A percentile compares a stretch with the other conserved stretches of the same genome.
Conservation (phyloP, 1,140 invertebrate genomes). For the Lethocerus indicus region DNA sequence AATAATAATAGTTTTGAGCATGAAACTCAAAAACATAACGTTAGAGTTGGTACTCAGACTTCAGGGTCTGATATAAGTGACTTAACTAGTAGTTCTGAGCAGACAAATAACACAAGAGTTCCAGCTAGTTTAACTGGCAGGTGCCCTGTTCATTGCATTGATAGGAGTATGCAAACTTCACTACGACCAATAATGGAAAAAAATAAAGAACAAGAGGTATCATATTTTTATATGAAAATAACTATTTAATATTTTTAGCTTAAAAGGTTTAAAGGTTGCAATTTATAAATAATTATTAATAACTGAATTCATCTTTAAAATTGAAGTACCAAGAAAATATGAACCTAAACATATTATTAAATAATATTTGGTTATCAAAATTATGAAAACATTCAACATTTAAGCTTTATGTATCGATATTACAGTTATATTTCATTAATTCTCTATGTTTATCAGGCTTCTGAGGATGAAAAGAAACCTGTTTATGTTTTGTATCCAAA, state of each 20-base stretch:
- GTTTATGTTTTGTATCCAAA: conserved; percentile 84
- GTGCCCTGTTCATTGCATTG: conserved; percentile 38
- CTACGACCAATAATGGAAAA: conserved; percentile 5
- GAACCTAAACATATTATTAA: no score
- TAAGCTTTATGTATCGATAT: neutral
- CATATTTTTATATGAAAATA: neutral
- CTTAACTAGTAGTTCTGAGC: conserved; percentile 1
- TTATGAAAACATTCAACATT: neutral
- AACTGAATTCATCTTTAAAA: neutral
- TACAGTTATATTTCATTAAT: neutral
- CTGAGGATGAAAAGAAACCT: conserved; percentile 36
- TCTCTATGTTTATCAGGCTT: neutral
- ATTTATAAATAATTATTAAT: neutral
- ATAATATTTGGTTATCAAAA: neutral
- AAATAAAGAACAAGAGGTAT: conserved; percentile 6
- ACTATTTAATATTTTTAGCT: neutral
- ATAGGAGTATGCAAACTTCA: conserved; percentile 56
- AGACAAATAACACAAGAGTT: neutral
- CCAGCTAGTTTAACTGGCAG: conserved; percentile 14
- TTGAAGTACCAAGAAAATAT: no score
- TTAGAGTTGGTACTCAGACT: conserved; percentile 8
- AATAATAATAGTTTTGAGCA: conserved; percentile 26
- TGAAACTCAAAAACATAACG: conserved; percentile 10
- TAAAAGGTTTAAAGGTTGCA: neutral
- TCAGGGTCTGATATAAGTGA: conserved; percentile 8